A percentile compares a stretch with the other conserved stretches of the same genome.
Evolutionary conservation across 2,113 vertebrate genomes (phyloP).

Genomic region (Noctilio leporinus): DNA sequence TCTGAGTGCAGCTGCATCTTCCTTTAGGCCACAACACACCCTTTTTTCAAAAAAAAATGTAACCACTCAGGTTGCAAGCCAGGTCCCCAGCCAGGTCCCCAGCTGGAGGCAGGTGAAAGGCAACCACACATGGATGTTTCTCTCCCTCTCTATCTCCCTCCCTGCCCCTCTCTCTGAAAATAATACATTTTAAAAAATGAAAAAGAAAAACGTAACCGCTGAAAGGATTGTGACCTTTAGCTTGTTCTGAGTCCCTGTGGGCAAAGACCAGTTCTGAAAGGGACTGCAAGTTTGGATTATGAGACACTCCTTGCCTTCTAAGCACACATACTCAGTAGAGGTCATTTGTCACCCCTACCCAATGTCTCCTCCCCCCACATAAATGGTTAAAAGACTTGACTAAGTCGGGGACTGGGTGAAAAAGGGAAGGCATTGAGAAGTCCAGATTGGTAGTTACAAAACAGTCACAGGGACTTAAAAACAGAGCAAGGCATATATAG

Average conservation of each 20-base stretch:
- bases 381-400: neutral
- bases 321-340: neutral
- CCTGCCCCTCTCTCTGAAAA: too few relatives aligned
- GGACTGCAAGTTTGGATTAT: neutral
- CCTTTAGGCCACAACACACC: neutral
- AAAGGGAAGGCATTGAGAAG: neutral
- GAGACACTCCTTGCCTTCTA: neutral
- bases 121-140: too few relatives aligned
- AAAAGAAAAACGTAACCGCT: neutral
- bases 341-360: neutral
- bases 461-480: neutral
- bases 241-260: neutral
- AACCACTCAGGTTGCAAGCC: too few relatives aligned
- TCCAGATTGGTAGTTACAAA: neutral
- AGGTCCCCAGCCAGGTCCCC: too few relatives aligned
- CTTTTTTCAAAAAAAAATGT: too few relatives aligned
- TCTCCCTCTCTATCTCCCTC: too few relatives aligned
- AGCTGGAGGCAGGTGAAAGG: too few relatives aligned
- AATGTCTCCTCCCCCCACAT: neutral
- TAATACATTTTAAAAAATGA: too few relatives aligned
- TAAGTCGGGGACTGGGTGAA: neutral
- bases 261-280: neutral
- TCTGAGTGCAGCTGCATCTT: neutral
- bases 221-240: neutral
- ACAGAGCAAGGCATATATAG: neutral